A percentile compares a stretch with the other conserved stretches of the same genome.
phyloP scores from a whole-genome alignment of 2,888 invertebrate genomes.

The Tetragonula carbonaria region DNA sequence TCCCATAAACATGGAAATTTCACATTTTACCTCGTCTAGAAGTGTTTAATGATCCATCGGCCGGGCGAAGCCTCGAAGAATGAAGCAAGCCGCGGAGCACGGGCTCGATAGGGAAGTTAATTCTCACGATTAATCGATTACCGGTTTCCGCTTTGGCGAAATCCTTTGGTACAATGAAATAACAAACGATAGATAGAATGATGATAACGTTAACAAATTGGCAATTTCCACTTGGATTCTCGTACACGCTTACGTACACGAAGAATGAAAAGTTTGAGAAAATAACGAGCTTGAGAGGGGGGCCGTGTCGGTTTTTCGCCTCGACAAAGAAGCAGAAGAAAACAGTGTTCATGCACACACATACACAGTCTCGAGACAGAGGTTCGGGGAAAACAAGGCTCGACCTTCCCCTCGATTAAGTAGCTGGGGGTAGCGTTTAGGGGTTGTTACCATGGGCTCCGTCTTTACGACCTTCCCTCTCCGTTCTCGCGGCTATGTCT shows the following conservation, averaged over 20 bases:
- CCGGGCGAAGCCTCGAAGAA: neutral
- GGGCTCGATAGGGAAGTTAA: neutral
- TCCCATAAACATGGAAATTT: conserved; percentile 1
- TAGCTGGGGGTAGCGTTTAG: conserved; percentile 44
- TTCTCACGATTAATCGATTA: conserved; percentile 7
- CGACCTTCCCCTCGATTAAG: conserved; percentile 28
- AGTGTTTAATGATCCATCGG: neutral
- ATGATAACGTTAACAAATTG: neutral
- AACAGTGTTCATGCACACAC: neutral
- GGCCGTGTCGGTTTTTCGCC: no score
- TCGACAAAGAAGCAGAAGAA: neutral
- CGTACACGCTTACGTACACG: neutral
- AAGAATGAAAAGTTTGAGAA: neutral
- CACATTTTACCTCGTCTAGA: neutral
- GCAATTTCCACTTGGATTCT: neutral
- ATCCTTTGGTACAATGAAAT: neutral
- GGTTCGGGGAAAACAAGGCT: conserved; percentile 9
- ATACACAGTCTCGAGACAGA: neutral
- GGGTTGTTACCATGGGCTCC: conserved; percentile 43
- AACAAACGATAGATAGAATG: neutral
- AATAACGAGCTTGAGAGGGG: neutral
- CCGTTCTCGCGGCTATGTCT: conserved; percentile 24
- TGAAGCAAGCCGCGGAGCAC: no score
- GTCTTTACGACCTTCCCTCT: conserved; percentile 39
- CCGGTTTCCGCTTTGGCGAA: neutral